phyloP scores from a whole-genome alignment of 2,113 vertebrate genomes.

The Coptodon bakossiorum region DNA sequence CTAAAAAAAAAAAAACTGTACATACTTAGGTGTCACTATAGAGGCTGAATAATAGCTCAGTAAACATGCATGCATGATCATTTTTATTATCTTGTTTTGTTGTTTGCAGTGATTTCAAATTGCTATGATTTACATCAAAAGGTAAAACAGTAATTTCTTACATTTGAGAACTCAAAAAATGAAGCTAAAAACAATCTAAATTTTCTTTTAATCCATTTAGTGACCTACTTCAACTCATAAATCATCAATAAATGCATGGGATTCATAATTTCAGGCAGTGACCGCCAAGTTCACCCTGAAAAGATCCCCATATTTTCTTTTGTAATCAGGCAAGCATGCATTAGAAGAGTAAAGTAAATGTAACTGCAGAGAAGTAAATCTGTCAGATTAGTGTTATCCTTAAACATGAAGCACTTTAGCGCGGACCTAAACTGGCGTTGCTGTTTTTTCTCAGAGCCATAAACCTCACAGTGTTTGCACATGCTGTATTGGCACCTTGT shows the following conservation, averaged over 20 bases:
- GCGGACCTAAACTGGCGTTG: not conserved
- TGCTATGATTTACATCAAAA: not conserved
- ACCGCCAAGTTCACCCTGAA: not conserved
- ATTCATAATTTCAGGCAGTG: not conserved
- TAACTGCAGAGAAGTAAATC: not conserved
- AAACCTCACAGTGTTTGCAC: not conserved
- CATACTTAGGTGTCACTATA: not conserved
- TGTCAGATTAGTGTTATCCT: not conserved
- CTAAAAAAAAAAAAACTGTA: not conserved
- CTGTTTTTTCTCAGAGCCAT: not conserved
- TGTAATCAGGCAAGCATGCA: not conserved
- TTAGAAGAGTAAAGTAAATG: not conserved
- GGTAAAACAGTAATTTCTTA: not conserved
- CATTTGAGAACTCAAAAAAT: not conserved
- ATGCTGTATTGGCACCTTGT: constrained; percentile 48
- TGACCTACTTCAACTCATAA: not conserved
- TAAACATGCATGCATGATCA: not conserved
- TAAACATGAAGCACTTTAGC: not conserved
- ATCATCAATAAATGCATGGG: not conserved
- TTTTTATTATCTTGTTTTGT: not conserved
- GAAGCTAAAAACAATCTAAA: not conserved
- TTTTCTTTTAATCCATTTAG: not conserved
- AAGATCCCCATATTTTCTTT: not conserved
- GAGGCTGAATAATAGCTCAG: not conserved
- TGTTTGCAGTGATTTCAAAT: not conserved